Conservation (phyloP, 2,797 vertebrate species). For the Coregonus ussuriensis region DNA sequence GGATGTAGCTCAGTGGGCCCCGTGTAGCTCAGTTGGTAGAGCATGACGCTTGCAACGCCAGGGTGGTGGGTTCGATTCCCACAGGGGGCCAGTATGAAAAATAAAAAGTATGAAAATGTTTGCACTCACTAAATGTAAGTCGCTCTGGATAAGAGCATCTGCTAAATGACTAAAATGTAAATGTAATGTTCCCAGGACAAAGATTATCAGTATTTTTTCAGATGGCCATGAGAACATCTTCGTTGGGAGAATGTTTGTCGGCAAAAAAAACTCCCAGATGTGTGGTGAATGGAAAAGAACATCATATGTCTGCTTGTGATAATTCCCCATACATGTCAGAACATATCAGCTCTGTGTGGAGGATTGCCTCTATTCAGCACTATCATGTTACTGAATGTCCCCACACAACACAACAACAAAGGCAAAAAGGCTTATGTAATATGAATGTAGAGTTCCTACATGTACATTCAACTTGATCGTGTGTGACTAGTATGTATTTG, state of each 20-base stretch:
- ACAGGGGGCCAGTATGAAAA: too few species aligned
- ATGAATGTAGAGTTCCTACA: background rate
- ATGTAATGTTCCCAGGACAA: background rate
- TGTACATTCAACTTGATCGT: background rate
- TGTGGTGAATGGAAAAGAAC: background rate
- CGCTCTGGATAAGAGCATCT: too few species aligned
- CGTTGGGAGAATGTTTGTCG: background rate
- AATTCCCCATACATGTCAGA: slow-evolving; percentile 3
- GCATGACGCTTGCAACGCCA: too few species aligned
- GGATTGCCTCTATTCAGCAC: background rate
- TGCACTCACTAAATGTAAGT: too few species aligned
- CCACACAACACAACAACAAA: background rate
- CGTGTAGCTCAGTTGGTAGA: too few species aligned
- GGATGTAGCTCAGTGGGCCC: too few species aligned
- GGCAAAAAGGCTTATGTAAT: background rate
- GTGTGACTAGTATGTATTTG: background rate
- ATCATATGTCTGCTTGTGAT: background rate
- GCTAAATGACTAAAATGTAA: too few species aligned
- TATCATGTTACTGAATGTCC: slow-evolving; percentile 14
- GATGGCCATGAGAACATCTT: background rate
- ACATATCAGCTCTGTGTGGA: slow-evolving; percentile 31
- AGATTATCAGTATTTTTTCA: background rate
- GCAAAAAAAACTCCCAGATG: background rate
- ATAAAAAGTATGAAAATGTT: too few species aligned
- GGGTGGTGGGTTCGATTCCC: too few species aligned